Conservation (phyloP, 2,888 invertebrate species). For the Helicoverpa assulta region DNA sequence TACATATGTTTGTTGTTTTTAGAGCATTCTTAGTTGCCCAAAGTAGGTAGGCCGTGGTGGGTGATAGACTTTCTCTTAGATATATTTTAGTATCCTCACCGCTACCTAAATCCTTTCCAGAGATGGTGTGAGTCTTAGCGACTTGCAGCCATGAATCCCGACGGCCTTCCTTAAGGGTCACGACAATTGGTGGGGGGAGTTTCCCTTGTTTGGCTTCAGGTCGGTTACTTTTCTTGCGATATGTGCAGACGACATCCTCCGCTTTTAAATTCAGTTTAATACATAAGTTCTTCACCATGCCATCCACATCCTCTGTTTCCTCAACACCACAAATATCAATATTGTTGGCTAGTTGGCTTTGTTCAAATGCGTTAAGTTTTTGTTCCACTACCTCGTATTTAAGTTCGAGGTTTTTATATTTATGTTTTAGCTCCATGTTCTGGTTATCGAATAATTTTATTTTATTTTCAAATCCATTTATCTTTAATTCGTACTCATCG, state of each 20-base stretch:
- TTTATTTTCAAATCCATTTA: not conserved
- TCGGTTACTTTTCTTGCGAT: conserved; percentile 5
- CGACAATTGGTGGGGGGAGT: not conserved
- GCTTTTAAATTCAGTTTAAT: conserved; percentile 1
- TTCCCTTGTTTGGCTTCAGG: not conserved
- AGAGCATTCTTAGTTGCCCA: conserved; percentile 15
- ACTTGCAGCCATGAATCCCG: conserved; percentile 11
- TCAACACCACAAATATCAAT: conserved; percentile 3
- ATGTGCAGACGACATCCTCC: not conserved
- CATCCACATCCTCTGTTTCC: no score
- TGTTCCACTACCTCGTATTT: conserved; percentile 18
- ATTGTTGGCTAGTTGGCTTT: conserved; percentile 6
- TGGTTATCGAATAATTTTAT: not conserved
- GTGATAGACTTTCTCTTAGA: conserved; percentile 11
- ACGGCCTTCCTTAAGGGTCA: no score
- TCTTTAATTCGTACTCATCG: conserved; percentile 11
- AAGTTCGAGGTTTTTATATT: conserved; percentile 10
- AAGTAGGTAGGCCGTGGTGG: conserved; percentile 13
- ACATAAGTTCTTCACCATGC: no score
- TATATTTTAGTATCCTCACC: conserved; percentile 2
- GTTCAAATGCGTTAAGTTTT: conserved; percentile 13
- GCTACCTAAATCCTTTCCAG: conserved; percentile 6
- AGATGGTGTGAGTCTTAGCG: conserved; percentile 7
- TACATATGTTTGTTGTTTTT: conserved; percentile 7
- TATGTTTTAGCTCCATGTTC: conserved; percentile 8